These are phyloP conservation scores for Anser cygnoides DNA, from an alignment of 2,113 vertebrate species.

Conservation along the genomic window DNA sequence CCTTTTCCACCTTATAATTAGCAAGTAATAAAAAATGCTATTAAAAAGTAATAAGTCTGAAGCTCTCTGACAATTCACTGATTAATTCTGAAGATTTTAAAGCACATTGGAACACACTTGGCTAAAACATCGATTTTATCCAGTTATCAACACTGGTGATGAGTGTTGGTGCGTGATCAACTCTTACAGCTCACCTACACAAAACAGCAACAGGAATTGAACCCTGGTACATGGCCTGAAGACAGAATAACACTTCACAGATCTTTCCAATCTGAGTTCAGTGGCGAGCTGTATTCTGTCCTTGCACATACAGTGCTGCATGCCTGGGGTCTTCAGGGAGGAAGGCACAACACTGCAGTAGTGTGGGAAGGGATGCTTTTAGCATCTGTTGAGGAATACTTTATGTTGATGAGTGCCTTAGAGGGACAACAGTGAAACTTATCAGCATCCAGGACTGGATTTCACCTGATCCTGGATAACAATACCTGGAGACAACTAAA, in stretches of 20 bases:
- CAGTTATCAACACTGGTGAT: neutral
- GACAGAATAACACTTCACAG: neutral
- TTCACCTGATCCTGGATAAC: neutral
- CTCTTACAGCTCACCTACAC: neutral
- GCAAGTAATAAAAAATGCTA: slow-evolving; percentile 75
- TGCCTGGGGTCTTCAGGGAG: neutral
- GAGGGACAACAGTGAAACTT: neutral
- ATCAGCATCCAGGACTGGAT: neutral
- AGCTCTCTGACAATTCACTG: slow-evolving; percentile 77
- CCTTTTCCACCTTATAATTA: slow-evolving; percentile 75
- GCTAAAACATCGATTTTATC: slow-evolving; percentile 70
- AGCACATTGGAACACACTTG: slow-evolving; percentile 78
- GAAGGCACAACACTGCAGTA: neutral
- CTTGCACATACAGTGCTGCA: neutral
- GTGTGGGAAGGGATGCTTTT: neutral
- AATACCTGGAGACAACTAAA: neutral
- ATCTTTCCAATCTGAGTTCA: neutral
- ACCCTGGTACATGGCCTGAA: neutral
- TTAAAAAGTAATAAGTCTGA: slow-evolving; percentile 78
- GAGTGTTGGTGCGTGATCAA: rapidly evolving
- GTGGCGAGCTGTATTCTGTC: neutral
- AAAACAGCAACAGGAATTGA: neutral
- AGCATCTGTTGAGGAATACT: neutral
- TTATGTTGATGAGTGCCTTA: neutral
- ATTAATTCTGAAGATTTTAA: slow-evolving; percentile 82